Base-by-base conservation (phyloP, 2,888 invertebrate genomes). In the Conistra vaccinii region DNA sequence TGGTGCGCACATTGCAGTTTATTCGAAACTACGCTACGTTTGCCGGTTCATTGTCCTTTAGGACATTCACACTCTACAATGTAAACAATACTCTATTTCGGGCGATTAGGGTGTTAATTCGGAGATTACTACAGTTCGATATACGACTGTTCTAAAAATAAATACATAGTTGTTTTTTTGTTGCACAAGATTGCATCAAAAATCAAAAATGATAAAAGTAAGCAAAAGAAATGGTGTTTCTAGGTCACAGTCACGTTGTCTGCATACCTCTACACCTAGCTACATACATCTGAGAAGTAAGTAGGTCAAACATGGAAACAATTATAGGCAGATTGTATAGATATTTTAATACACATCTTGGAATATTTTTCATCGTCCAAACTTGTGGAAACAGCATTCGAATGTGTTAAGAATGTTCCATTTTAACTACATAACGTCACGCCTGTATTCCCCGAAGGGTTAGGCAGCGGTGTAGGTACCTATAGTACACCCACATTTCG, bases 211-310 rank as follows among this genome's bases (percentile, higher is more conserved):
- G n/a, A 35, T 57, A 35, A 53, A 55, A 75, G 42, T 35, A 35
- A 57, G 66, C 35, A 68, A 60, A 62, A 76, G 55, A 66, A 81
- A 74, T 62, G 45, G 53, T 78, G 75, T 83, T 78, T 67, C 1
- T 78, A 55, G 73, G 81, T 67, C 77, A 51, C 45, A 63, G 10
- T 51, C 51, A 55, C 45, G n/a, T 39, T 26, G 55, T 1, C 48
- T 26, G 23, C 17, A 45, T 51, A 42, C 12, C 17, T 48, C 26
- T 60, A 35, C 26, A 26, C 62, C 1, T 63, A 26, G 5, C 7
- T 53, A 45, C 32, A 0, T 39, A 39, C 20, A 51, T 53, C 23
- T 29, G 14, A 26, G 12, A 32, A 12, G 29, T 63, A 73, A 48
- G 14, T 74, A 12, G 65, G 80, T 74, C 80, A 79, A 65, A 23